These are phyloP conservation scores for Natator depressus DNA, from an alignment of 2,113 vertebrate species.

Conservation along the genomic window DNA sequence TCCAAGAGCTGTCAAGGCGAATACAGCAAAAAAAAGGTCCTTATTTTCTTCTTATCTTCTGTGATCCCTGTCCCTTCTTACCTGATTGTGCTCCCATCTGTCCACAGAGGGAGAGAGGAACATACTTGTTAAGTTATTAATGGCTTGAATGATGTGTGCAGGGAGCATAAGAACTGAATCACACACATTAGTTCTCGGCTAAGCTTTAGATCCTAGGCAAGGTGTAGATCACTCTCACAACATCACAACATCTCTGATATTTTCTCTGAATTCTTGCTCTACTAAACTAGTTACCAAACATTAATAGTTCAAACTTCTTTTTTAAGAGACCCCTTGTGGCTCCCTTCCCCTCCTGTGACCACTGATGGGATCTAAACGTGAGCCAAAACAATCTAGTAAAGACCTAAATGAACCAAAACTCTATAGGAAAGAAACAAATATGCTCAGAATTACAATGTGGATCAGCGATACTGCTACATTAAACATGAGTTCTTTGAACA, in stretches of 20 bases:
- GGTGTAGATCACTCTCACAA: background rate
- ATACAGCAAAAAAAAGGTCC: background rate
- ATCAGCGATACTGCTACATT: background rate
- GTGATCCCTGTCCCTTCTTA: background rate
- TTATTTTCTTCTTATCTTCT: too few species aligned
- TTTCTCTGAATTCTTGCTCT: background rate
- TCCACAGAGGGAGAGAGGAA: background rate
- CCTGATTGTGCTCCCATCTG: background rate
- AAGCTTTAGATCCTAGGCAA: background rate
- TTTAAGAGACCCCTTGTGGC: background rate
- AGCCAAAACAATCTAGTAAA: background rate
- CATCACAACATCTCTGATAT: background rate
- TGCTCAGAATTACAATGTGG: background rate
- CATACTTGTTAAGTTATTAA: background rate
- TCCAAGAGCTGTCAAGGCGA: background rate
- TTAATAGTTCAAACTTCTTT: background rate
- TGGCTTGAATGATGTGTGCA: background rate
- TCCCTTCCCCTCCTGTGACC: background rate
- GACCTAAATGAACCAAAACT: background rate
- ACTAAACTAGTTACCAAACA: background rate
- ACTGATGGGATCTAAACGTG: background rate
- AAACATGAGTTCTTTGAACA: background rate
- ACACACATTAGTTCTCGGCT: background rate
- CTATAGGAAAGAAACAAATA: background rate
- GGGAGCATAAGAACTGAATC: background rate